Base-by-base conservation (phyloP, 2,797 vertebrate species). In the Ataeniobius toweri region DNA sequence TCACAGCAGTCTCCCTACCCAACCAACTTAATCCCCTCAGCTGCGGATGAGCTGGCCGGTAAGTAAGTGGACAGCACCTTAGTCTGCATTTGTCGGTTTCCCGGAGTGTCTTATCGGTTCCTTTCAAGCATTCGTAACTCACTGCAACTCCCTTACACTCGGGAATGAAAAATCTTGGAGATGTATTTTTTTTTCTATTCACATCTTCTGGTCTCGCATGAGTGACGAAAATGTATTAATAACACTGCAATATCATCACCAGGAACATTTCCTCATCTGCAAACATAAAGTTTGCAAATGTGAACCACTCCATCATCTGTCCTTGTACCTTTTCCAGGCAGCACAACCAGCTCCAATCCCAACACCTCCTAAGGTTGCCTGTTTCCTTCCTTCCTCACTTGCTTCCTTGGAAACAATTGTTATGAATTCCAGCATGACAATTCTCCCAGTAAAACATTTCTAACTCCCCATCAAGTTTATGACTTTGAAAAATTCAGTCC, bases 21-120 rank as follows among this genome's bases (percentile, higher is more conserved):
- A 87, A 36, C 86, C 77, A 74, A 78, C 90, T 86, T 93, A 94
- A 92, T 93, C 90, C 89, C 89, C 80, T 89, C 85, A 85, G 86
- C 78, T 89, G 87, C 75, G 83, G 88, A 87, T 85, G 90, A 92
- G 87, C 20, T 71, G 85, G 76, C 71, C 26, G 67, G 86, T 77
- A 41, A 77, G 71, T 76, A 83, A 82, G 76, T 85, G 88, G 84
- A 89, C 83, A 58, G 79, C 86, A 89, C 88, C 89, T 82, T 79
- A 89, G 83, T 79, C 77, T 83, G 83, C 85, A 80, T 81, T 86
- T 87, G 87, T 88, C 80, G 46, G 73, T 88, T 87, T 78, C 73
- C 77, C 72, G 76, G 81, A 22, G 20, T 22, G 46, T 71, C 26
- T 72, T 1, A 10, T 65, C 13, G 4, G 3, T 74, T 81, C 79